Percentiles rank a stretch among this genome's conserved stretches.
Conservation (phyloP, 2,113 vertebrate genomes). For the Clarias macrocephalus region DNA sequence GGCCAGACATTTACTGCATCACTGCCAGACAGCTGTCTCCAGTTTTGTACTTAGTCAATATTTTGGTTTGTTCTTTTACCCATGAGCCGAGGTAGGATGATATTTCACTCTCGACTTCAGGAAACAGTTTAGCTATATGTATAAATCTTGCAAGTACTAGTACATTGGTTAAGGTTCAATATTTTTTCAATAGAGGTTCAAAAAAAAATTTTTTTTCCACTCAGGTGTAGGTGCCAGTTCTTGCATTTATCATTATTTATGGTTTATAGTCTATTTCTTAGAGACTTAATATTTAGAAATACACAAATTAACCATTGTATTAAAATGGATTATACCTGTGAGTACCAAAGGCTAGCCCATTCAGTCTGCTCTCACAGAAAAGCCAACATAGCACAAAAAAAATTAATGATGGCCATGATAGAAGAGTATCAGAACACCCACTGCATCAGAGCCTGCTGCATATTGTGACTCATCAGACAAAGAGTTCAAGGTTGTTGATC, state of each 20-base stretch:
- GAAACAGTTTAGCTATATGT: neutral
- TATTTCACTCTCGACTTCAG: neutral
- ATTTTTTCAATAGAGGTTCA: neutral
- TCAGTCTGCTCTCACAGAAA: no score
- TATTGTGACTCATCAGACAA: no score
- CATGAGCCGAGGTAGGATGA: neutral
- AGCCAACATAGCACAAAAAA: no score
- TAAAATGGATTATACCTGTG: no score
- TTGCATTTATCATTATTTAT: neutral
- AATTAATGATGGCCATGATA: no score
- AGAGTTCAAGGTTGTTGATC: no score
- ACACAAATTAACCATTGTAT: no score
- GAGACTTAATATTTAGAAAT: slow-evolving; percentile 2
- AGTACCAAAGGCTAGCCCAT: no score
- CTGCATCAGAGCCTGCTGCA: no score
- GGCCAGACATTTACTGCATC: no score
- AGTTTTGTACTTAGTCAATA: slow-evolving; percentile 16
- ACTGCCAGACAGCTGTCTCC: neutral
- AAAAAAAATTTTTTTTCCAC: neutral
- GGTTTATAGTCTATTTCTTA: neutral
- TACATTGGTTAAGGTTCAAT: neutral
- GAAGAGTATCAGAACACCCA: no score
- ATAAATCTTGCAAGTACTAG: neutral
- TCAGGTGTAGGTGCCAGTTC: neutral
- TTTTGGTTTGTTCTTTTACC: slow-evolving; percentile 31